Percentiles rank a stretch among this genome's conserved stretches.
These are phyloP conservation scores for Archips xylosteana DNA, from an alignment of 2,888 invertebrate species.

Conservation along the genomic window DNA sequence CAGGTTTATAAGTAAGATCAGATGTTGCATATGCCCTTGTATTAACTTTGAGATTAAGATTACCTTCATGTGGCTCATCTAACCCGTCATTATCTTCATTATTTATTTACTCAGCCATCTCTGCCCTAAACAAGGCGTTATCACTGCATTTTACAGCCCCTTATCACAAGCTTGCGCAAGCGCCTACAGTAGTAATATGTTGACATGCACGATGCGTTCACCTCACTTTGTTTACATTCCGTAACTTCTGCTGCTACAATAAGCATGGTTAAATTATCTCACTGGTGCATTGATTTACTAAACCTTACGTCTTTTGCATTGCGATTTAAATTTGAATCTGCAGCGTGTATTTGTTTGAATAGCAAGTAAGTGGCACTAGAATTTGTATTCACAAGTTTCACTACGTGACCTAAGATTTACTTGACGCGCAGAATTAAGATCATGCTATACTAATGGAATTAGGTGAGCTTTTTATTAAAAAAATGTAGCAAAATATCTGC, in stretches of 20 bases:
- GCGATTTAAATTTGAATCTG: neutral
- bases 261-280: neutral
- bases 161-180: conserved; percentile 14
- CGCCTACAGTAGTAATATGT: conserved; percentile 7
- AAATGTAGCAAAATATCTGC: no score
- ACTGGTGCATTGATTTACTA: neutral
- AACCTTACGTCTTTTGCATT: neutral
- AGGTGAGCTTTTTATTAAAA: no score
- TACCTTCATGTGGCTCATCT: neutral
- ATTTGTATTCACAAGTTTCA: neutral
- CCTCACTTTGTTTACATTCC: conserved; percentile 11
- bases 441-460: neutral
- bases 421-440: neutral
- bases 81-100: conserved; percentile 9
- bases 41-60: neutral
- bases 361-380: neutral
- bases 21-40: neutral
- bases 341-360: neutral
- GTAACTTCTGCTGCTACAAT: neutral
- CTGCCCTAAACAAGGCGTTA: conserved; percentile 4
- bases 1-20: neutral
- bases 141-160: conserved; percentile 17
- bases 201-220: conserved; percentile 15
- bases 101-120: conserved; percentile 14
- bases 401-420: neutral